phyloP scores from a whole-genome alignment of 2,113 vertebrate genomes.

The Cavia porcellus region DNA sequence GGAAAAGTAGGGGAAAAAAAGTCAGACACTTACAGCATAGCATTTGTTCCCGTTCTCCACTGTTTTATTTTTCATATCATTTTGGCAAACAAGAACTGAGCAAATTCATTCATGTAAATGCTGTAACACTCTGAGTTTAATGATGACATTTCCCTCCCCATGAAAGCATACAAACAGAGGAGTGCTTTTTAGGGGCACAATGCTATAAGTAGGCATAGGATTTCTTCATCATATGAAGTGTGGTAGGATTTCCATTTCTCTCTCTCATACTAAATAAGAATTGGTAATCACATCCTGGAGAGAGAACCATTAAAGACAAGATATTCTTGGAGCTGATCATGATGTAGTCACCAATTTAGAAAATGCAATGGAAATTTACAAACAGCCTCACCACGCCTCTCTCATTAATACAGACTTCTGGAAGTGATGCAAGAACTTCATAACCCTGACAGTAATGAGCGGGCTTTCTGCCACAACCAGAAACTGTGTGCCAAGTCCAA shows the following conservation, averaged over 20 bases:
- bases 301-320: neutral
- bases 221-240: neutral
- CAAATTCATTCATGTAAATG: neutral
- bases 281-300: neutral
- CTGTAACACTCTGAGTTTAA: neutral
- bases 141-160: neutral
- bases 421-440: neutral
- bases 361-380: constrained; percentile 30
- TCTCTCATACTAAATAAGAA: constrained; percentile 5
- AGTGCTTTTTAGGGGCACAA: neutral
- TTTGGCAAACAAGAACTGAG: neutral
- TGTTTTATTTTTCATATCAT: neutral
- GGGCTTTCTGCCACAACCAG: neutral
- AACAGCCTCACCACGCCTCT: neutral
- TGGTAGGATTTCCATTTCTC: constrained; percentile 10
- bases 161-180: neutral
- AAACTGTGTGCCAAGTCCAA: neutral
- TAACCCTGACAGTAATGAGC: neutral
- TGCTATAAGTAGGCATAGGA: neutral
- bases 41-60: neutral
- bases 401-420: neutral
- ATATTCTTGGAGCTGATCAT: neutral
- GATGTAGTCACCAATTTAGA: neutral
- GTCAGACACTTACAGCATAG: neutral
- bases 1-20: neutral